Evolutionary conservation across 2,888 invertebrate species (phyloP).

Genomic region (Steinernema hermaphroditum): DNA sequence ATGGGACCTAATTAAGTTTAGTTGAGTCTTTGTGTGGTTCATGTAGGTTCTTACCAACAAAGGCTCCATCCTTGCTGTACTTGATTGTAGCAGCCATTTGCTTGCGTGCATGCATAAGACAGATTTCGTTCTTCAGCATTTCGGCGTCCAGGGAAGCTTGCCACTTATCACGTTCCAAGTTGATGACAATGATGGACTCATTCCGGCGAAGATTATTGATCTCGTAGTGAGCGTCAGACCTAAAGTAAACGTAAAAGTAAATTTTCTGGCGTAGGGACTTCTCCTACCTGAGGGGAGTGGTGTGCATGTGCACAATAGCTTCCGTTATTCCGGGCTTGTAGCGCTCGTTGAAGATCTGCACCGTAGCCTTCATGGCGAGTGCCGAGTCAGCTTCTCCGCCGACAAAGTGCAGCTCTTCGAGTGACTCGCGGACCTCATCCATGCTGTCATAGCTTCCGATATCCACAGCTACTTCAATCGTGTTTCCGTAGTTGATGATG

Average conservation of each 20-base stretch:
- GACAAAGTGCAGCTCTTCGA: constrained; percentile 55
- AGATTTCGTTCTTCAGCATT: constrained; percentile 21
- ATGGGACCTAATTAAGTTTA: neutral
- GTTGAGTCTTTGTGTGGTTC: neutral
- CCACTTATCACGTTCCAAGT: constrained; percentile 16
- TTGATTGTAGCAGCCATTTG: constrained; percentile 31
- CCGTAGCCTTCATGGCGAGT: constrained; percentile 48
- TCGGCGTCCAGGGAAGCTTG: constrained; percentile 25
- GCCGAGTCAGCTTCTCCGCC: constrained; percentile 47
- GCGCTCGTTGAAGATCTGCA: constrained; percentile 46
- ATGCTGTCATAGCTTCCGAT: constrained; percentile 49
- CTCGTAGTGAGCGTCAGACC: neutral
- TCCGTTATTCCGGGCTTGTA: constrained; percentile 38
- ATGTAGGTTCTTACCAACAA: neutral
- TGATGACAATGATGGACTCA: constrained; percentile 17
- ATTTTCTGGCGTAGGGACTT: neutral
- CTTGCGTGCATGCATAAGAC: constrained; percentile 34
- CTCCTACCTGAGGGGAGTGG: constrained; percentile 40
- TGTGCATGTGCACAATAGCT: constrained; percentile 41
- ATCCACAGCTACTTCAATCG: constrained; percentile 56
- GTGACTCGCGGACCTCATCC: constrained; percentile 49
- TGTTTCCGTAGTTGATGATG: constrained; percentile 57
- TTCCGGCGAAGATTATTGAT: constrained; percentile 7
- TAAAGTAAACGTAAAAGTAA: neutral
- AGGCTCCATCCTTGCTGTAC: neutral